Percentiles rank a stretch among this genome's conserved stretches.
phyloP scores from a whole-genome alignment of 2,888 invertebrate genomes.

The Bugula neritina region DNA sequence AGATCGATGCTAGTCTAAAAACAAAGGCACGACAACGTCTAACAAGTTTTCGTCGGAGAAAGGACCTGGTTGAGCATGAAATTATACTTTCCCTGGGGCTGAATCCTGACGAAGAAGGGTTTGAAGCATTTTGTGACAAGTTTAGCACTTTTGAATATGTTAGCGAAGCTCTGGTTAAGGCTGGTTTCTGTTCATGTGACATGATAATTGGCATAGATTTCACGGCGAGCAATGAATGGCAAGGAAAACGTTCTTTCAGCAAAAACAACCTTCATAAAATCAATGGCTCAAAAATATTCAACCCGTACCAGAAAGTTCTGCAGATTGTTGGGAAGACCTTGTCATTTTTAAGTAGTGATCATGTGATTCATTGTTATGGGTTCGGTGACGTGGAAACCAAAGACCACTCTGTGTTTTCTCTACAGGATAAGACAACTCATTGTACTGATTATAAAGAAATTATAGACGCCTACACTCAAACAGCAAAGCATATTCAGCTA shows the following conservation, averaged over 20 bases:
- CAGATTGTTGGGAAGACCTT: slow-evolving; percentile 47
- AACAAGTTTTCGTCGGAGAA: background rate
- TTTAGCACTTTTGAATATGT: slow-evolving; percentile 52
- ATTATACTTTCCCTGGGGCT: slow-evolving; percentile 1
- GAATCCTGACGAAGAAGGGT: slow-evolving; percentile 11
- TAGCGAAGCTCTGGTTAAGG: slow-evolving; percentile 51
- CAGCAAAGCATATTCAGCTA: slow-evolving; percentile 52
- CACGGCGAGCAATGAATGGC: slow-evolving; percentile 58
- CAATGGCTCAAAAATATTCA: slow-evolving; percentile 44
- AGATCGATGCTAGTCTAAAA: background rate
- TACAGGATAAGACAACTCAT: slow-evolving; percentile 35
- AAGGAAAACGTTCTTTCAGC: slow-evolving; percentile 55
- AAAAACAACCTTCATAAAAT: slow-evolving; percentile 53
- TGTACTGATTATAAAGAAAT: slow-evolving; percentile 46
- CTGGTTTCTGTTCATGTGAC: slow-evolving; percentile 55
- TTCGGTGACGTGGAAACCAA: slow-evolving; percentile 47
- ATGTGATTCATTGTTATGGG: slow-evolving; percentile 46
- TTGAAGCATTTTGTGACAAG: slow-evolving; percentile 20
- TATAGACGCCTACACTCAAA: slow-evolving; percentile 53
- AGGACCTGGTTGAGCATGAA: slow-evolving; percentile 17
- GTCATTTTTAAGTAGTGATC: slow-evolving; percentile 46
- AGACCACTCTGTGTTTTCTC: slow-evolving; percentile 45
- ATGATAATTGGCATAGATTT: slow-evolving; percentile 59
- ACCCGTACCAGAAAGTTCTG: slow-evolving; percentile 56
- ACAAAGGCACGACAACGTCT: background rate